Evolutionary conservation across 2,113 vertebrate genomes (phyloP).

Genomic region (Aegotheles bennettii): DNA sequence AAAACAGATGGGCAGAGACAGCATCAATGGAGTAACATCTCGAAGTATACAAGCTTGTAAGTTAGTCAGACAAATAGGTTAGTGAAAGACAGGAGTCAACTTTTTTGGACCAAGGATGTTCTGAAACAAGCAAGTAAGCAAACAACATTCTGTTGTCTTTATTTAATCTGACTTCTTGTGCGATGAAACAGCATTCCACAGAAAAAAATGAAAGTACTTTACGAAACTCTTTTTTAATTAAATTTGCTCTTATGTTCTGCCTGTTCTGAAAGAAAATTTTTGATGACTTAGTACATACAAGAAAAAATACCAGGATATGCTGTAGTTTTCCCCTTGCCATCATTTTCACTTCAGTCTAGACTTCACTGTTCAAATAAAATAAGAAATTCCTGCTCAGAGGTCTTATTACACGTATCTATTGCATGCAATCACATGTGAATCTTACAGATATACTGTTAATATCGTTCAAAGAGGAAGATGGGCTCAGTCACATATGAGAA

Average conservation of each 20-base stretch:
- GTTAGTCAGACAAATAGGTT: slow-evolving; percentile 16
- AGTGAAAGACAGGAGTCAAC: slow-evolving; percentile 20
- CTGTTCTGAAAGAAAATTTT: not conserved
- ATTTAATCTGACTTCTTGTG: not conserved
- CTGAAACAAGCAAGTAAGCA: slow-evolving; percentile 28
- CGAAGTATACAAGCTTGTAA: not conserved
- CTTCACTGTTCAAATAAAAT: slow-evolving; percentile 19
- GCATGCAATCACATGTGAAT: slow-evolving; percentile 3
- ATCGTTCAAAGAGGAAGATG: not conserved
- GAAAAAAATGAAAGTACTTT: not conserved
- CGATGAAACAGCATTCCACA: not conserved
- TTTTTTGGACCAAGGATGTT: not conserved
- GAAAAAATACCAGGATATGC: not conserved
- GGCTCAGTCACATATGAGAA: slow-evolving; percentile 8
- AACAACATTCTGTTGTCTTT: slow-evolving; percentile 8
- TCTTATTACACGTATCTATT: slow-evolving; percentile 16
- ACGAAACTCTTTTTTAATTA: not conserved
- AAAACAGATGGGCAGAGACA: slow-evolving; percentile 62
- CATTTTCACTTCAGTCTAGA: slow-evolving; percentile 21
- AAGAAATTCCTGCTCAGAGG: slow-evolving; percentile 29
- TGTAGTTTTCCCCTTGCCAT: not conserved
- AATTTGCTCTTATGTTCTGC: not conserved
- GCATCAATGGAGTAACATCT: slow-evolving; percentile 4
- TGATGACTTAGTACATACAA: not conserved
- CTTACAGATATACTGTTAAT: not conserved